Evolutionary conservation across 2,113 vertebrate genomes (phyloP).

Genomic region (Eira barbara): DNA sequence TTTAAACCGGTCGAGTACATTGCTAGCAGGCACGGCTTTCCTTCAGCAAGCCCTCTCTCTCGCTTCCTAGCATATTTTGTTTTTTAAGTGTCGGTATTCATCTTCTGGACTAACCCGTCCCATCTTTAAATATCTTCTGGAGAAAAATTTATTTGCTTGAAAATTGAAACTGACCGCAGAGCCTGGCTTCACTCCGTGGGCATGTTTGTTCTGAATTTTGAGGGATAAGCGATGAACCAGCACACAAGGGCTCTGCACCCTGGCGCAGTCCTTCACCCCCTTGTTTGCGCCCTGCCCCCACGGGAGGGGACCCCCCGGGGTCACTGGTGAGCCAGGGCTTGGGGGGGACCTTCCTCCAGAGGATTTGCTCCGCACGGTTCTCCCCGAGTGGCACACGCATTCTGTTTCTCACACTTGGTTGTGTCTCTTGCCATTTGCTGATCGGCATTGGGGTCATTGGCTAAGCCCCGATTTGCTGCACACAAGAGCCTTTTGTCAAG

Average conservation of each 20-base stretch:
- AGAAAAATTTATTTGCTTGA: background rate
- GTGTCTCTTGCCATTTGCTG: background rate
- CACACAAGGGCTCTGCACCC: background rate
- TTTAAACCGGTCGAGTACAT: background rate
- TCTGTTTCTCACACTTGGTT: background rate
- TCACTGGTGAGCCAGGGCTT: accelerated
- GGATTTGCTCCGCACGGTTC: background rate
- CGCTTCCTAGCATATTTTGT: background rate
- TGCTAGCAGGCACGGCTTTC: background rate
- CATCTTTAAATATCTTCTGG: background rate
- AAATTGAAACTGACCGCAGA: background rate
- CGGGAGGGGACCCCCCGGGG: accelerated
- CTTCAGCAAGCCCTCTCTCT: background rate
- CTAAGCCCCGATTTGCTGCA: background rate
- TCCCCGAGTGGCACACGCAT: background rate
- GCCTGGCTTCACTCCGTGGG: background rate
- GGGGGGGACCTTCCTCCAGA: background rate
- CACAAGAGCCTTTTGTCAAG: background rate
- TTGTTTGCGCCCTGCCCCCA: background rate
- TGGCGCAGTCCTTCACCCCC: background rate
- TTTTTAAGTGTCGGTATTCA: background rate
- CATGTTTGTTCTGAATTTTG: background rate
- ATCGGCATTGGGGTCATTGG: no score
- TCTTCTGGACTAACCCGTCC: background rate
- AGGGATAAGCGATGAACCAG: background rate